Percentiles rank a stretch among this genome's conserved stretches.
Conservation (phyloP, 2,888 invertebrate species). For the Archips xylosteana region DNA sequence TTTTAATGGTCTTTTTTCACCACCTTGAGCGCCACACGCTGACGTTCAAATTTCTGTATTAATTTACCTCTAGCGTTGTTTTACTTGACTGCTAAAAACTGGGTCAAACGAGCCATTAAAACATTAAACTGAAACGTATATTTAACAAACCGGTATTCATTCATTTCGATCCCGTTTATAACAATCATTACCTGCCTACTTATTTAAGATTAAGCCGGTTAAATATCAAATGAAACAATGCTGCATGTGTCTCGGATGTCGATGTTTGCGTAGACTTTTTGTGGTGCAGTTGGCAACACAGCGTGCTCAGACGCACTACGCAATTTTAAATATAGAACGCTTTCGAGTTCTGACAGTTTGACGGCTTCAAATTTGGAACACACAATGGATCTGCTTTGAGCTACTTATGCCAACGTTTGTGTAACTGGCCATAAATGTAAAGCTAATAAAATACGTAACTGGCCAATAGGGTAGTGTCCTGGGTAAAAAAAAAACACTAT, state of each 20-base stretch:
- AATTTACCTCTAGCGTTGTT: neutral
- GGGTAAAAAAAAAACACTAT: no score
- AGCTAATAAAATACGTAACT: slow-evolving; percentile 1
- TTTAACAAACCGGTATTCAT: slow-evolving; percentile 15
- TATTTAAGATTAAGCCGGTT: slow-evolving; percentile 8
- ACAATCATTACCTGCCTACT: slow-evolving; percentile 29
- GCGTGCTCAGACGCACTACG: slow-evolving; percentile 67
- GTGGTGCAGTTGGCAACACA: slow-evolving; percentile 55
- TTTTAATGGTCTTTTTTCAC: slow-evolving; percentile 22
- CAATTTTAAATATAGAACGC: slow-evolving; percentile 68
- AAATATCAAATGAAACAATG: slow-evolving; percentile 39
- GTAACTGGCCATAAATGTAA: slow-evolving; percentile 22
- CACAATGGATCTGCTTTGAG: slow-evolving; percentile 33
- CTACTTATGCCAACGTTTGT: slow-evolving; percentile 26
- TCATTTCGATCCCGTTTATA: slow-evolving; percentile 15
- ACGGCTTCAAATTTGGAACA: slow-evolving; percentile 61
- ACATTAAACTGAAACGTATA: neutral
- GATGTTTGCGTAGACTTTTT: slow-evolving; percentile 47
- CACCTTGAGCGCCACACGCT: neutral
- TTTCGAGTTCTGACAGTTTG: slow-evolving; percentile 59
- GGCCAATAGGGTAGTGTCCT: no score
- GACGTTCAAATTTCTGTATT: neutral
- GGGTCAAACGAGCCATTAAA: slow-evolving; percentile 5
- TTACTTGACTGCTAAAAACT: slow-evolving; percentile 3
- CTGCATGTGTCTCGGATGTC: slow-evolving; percentile 31